Evolutionary conservation across 1,140 invertebrate species (phyloP).

Genomic region (Mylabris phalerata): DNA sequence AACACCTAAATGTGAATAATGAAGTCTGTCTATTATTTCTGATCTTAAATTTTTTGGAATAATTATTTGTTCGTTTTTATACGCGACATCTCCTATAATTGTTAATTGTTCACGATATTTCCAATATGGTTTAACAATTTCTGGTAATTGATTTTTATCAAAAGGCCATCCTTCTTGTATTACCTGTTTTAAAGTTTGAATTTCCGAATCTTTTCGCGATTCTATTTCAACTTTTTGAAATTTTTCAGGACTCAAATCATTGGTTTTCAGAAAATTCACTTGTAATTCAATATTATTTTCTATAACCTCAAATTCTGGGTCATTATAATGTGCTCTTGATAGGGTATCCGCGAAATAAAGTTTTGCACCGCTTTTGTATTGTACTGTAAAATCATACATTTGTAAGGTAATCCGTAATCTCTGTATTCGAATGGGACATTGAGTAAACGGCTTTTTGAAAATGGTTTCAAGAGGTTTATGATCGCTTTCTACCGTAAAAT

Average conservation of each 20-base stretch:
- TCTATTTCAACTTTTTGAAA: constrained; percentile 17
- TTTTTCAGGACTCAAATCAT: constrained; percentile 19
- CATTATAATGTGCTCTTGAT: constrained; percentile 30
- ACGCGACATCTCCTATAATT: constrained; percentile 33
- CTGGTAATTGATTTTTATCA: constrained; percentile 25
- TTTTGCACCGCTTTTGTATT: constrained; percentile 27
- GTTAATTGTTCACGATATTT: constrained; percentile 20
- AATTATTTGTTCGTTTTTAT: constrained; percentile 33
- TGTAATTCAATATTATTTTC: constrained; percentile 7
- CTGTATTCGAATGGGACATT: constrained; percentile 23
- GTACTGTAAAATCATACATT: constrained; percentile 27
- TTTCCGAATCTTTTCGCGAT: no score
- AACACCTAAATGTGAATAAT: constrained; percentile 44
- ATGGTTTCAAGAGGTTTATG: no score
- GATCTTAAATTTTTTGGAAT: constrained; percentile 32
- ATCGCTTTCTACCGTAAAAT: no score
- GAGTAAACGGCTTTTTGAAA: constrained; percentile 19
- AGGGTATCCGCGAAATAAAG: constrained; percentile 38
- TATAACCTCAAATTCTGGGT: neutral
- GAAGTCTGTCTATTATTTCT: constrained; percentile 37
- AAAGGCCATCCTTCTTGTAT: constrained; percentile 40
- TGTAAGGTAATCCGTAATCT: constrained; percentile 16
- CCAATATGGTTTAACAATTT: constrained; percentile 14
- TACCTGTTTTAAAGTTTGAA: constrained; percentile 26
- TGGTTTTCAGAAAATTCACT: constrained; percentile 6